Base-by-base conservation (phyloP, 2,888 invertebrate species). In the Luperina testacea region DNA sequence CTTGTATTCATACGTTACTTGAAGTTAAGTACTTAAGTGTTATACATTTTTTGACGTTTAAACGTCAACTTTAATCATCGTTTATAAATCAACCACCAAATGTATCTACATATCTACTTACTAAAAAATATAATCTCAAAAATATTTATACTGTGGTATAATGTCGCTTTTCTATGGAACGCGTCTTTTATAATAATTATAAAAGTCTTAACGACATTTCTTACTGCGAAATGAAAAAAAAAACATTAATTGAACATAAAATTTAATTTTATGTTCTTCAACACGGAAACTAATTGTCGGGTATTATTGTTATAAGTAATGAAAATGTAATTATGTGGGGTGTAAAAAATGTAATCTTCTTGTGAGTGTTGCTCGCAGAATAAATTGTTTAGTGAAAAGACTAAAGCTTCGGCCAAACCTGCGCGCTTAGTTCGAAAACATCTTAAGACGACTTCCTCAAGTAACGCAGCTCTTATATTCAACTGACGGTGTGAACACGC, bases 271-370 rank as follows among this genome's bases (percentile, higher is more conserved):
- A 78, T 57, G 74, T 72, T 75, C 57, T 11, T 17, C 48, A 69
- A 64, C 78, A 77, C 73, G 73, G 75, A 70, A 79, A 8, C 61
- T 61, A 75, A 84, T 77, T 53, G 77, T 27, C 17, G 6, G 24
- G 24, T 38, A 45, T 78, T 59, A 51, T 27, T 51, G 42, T 32
- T 42, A 24, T 24, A 63, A 17, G 20, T 42, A 51, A 76, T 27
- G 63, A 77, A 63, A 63, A 27, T 27, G 4, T 42, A 51, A 76
- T 27, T 75, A 3, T 38, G 61, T 61, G 20, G 51, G 48, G 8
- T 51, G 38, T 42, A 61, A 51, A 51, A 76, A 51, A 0, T 0
- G 0, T 20, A 38, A 76, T 63, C 11, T 27, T 61, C 27, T 75
- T 48, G n/a, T 48, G 59, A 32, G 5, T 74, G 11, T 11, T 15